These are phyloP conservation scores for Mesopsocus fuscifrons DNA, from an alignment of 2,888 invertebrate genomes.

Conservation along the genomic window DNA sequence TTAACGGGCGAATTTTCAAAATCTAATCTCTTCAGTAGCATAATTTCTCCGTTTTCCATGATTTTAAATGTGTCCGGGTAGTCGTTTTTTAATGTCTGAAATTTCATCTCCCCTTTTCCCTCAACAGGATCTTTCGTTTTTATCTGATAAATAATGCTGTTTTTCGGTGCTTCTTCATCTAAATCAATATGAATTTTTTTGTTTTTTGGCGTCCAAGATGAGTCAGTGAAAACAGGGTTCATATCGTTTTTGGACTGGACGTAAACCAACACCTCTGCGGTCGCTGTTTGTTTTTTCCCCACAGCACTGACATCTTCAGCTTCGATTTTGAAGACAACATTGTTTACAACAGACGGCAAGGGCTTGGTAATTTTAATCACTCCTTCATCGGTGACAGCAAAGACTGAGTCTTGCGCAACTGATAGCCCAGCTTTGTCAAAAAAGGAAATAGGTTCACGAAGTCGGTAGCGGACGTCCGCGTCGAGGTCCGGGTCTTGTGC, in stretches of 20 bases:
- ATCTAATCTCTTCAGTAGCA: slow-evolving; percentile 52
- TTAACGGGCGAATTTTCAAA: slow-evolving; percentile 49
- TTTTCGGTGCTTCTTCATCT: slow-evolving; percentile 58
- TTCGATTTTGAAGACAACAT: slow-evolving; percentile 50
- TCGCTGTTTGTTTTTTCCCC: slow-evolving; percentile 39
- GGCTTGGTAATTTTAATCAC: slow-evolving; percentile 44
- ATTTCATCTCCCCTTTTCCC: slow-evolving; percentile 37
- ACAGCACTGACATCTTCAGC: slow-evolving; percentile 52
- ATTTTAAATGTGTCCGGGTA: slow-evolving; percentile 25
- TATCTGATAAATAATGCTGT: slow-evolving; percentile 45
- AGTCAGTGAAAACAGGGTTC: slow-evolving; percentile 51
- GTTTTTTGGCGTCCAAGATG: slow-evolving; percentile 51
- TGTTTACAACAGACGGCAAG: slow-evolving; percentile 51
- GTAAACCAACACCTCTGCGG: slow-evolving; percentile 53
- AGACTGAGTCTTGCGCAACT: neutral
- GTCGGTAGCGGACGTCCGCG: slow-evolving; percentile 44
- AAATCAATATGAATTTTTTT: slow-evolving; percentile 45
- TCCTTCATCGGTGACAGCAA: slow-evolving; percentile 43
- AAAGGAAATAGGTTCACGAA: slow-evolving; percentile 46
- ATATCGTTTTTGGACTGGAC: slow-evolving; percentile 59
- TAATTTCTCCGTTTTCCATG: slow-evolving; percentile 46
- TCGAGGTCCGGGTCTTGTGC: slow-evolving; percentile 55
- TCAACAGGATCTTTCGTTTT: slow-evolving; percentile 52
- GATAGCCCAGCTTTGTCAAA: slow-evolving; percentile 47
- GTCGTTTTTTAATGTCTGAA: slow-evolving; percentile 23